Evolutionary conservation across 2,113 vertebrate species (phyloP).

Genomic region (Lepisosteus osseus): DNA sequence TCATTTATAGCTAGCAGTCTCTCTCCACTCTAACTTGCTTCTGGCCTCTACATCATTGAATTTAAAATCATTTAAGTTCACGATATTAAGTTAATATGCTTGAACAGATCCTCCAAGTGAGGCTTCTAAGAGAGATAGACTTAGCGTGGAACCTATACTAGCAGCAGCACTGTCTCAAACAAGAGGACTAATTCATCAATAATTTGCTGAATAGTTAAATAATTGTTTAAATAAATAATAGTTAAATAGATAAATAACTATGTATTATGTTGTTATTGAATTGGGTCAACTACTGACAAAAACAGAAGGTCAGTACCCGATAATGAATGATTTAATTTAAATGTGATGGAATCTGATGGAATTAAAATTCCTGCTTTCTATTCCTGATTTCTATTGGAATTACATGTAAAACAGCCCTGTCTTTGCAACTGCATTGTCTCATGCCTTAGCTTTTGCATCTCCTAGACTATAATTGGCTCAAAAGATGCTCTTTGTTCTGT

Average conservation of each 20-base stretch:
- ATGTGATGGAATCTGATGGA: too few relatives aligned
- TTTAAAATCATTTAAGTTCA: too few relatives aligned
- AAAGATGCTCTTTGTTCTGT: background rate
- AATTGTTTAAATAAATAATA: background rate
- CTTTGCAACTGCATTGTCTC: too few relatives aligned
- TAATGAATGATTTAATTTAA: too few relatives aligned
- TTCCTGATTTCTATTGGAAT: too few relatives aligned
- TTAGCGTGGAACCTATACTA: background rate
- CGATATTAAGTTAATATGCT: background rate
- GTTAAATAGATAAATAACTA: too few relatives aligned
- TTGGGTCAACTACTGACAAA: background rate
- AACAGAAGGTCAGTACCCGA: background rate
- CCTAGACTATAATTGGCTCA: background rate
- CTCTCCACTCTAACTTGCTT: background rate
- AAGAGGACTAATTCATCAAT: background rate
- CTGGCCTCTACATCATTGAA: background rate
- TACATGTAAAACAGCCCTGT: too few relatives aligned
- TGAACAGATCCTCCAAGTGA: background rate
- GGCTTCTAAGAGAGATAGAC: too few relatives aligned
- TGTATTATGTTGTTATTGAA: background rate
- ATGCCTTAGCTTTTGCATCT: background rate
- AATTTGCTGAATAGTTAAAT: too few relatives aligned
- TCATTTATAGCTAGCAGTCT: background rate
- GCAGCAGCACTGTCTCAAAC: background rate
- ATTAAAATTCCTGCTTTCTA: too few relatives aligned